Evolutionary conservation across 2,888 invertebrate species (phyloP), one percentile per base, ranked within the genome.

Genomic region (Caenorhabditis sp.): DNA sequence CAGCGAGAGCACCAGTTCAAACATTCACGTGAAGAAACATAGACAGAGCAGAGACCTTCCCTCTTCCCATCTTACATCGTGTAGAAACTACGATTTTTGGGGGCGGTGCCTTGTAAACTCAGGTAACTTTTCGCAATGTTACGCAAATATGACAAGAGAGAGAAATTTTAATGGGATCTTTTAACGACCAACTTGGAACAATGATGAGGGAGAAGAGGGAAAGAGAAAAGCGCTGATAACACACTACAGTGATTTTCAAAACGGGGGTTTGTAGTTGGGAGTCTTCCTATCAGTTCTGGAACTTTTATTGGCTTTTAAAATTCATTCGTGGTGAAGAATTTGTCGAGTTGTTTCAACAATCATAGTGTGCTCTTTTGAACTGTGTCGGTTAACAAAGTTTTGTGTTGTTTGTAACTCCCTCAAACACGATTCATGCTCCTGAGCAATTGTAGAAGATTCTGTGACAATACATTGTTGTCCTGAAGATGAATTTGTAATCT

Each of bases 31-130:
- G 77, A 77, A 77, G 69, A 41, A 77, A 38, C 51, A 19, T 16
- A 51, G 68, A 35, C 16, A 51, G 66, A 51, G 77, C 77, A 69
- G 63, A 77, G 61, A n/a, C n/a, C n/a, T n/a, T n/a, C n/a, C n/a
- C n/a, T n/a, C n/a, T n/a, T n/a, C n/a, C n/a, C n/a, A 54, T 47
- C 22, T 31, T 31, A 44, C 47, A 35, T 31, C 22, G 69, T 68
- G 58, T 77, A 77, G 61, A 77, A 77, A 77, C 77, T 77, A 69
- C 77, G 77, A 35, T 77, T 77, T 77, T 54, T 28, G n/a, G 5
- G 35, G 68, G 51, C 59, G 59, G 59, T 10, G 26, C 35, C 49
- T 22, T 12, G 1, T 24, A 26, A 54, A 14, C 44, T 63, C 6
- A 66, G 66, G 41, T 61, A 61, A 61, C 61, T 61, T 66, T 66